Evolutionary conservation across 2,888 invertebrate genomes (phyloP).

Genomic region (Pheosia gnoma): DNA sequence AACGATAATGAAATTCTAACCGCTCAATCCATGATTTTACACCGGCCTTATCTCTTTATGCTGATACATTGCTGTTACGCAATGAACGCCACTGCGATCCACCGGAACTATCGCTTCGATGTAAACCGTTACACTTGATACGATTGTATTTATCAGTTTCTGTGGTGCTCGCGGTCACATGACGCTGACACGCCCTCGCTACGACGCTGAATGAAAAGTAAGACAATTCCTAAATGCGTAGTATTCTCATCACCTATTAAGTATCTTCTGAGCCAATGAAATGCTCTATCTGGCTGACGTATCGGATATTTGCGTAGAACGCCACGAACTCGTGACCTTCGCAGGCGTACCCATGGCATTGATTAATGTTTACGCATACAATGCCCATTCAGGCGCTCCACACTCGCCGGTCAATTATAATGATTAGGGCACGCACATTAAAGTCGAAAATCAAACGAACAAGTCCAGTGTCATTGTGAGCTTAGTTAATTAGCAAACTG

Average conservation of each 20-base stretch:
- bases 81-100: slow-evolving; percentile 20
- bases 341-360: slow-evolving; percentile 72
- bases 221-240: slow-evolving; percentile 12
- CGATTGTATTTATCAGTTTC: slow-evolving; percentile 22
- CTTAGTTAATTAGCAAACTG: slow-evolving; percentile 71
- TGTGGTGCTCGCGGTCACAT: slow-evolving; percentile 44
- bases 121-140: slow-evolving; percentile 31
- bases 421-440: slow-evolving; percentile 47
- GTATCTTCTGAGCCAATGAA: not conserved
- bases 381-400: slow-evolving; percentile 64
- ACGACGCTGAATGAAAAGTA: slow-evolving; percentile 36
- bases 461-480: slow-evolving; percentile 54
- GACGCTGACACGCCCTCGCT: slow-evolving; percentile 48
- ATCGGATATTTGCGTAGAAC: slow-evolving; percentile 52
- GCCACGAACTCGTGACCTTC: slow-evolving; percentile 68
- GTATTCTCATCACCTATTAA: not conserved
- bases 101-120: slow-evolving; percentile 35
- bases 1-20: slow-evolving; percentile 68
- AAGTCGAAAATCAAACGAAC: slow-evolving; percentile 51
- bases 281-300: not conserved
- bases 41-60: slow-evolving; percentile 31
- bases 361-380: slow-evolving; percentile 78
- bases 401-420: slow-evolving; percentile 44
- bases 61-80: slow-evolving; percentile 45
- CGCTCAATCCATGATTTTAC: slow-evolving; percentile 40